Conservation (phyloP, 2,888 invertebrate species). For the Macrosoma leucophasiata region DNA sequence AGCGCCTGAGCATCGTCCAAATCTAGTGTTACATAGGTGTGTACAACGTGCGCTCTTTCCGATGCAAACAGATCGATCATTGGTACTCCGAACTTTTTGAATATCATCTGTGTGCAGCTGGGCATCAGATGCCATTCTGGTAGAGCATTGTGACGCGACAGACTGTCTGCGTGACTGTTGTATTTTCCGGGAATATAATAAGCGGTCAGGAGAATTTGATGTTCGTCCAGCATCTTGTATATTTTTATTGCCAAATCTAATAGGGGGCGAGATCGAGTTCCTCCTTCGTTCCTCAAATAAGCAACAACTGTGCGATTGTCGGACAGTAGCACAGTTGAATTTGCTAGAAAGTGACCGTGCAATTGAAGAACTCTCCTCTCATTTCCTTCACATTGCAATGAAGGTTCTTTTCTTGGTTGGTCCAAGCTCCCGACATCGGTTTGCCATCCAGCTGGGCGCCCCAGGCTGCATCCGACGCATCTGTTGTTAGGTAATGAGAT, state of each 20-base stretch:
- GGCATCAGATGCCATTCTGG: constrained; percentile 16
- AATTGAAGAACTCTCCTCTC: constrained; percentile 7
- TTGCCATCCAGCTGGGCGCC: constrained; percentile 12
- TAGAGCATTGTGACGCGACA: constrained; percentile 6
- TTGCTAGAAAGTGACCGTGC: constrained; percentile 2
- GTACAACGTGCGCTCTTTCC: constrained; percentile 16
- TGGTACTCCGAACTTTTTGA: constrained; percentile 10
- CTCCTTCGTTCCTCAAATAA: constrained; percentile 15
- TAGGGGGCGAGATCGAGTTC: constrained; percentile 7
- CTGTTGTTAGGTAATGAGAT: constrained; percentile 13
- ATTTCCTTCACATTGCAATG: constrained; percentile 15
- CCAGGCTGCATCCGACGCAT: constrained; percentile 20
- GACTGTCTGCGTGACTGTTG: constrained; percentile 14
- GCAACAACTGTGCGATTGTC: constrained; percentile 18
- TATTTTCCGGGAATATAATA: constrained; percentile 15
- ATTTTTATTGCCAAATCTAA: constrained; percentile 12
- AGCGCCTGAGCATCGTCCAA: constrained; percentile 7
- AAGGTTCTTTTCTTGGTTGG: constrained; percentile 6
- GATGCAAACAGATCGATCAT: constrained; percentile 24
- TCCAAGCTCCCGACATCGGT: constrained; percentile 11
- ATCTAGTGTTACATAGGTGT: constrained; percentile 13
- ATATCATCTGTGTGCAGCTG: constrained; percentile 4
- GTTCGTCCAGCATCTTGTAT: constrained; percentile 3
- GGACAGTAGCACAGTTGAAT: constrained; percentile 12
- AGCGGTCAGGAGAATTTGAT: constrained; percentile 6